phyloP scores from a whole-genome alignment of 2,113 vertebrate species.

The Ceratotherium simum region DNA sequence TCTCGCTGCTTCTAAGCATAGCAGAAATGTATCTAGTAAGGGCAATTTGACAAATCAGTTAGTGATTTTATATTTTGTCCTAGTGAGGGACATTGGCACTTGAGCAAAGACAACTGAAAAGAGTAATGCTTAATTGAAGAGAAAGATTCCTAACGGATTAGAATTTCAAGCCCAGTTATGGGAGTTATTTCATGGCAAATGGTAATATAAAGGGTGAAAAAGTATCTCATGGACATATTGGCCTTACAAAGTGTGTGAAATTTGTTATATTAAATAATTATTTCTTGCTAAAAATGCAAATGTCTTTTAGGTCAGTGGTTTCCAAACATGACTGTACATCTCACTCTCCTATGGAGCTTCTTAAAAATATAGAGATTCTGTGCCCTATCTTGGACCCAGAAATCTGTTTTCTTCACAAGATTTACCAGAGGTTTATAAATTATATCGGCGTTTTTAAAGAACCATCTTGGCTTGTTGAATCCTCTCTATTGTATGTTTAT shows the following conservation, averaged over 20 bases:
- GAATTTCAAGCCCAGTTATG: not conserved
- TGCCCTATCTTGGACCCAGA: not conserved
- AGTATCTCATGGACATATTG: not conserved
- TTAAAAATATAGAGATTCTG: not conserved
- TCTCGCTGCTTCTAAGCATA: not conserved
- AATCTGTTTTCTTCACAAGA: conserved; percentile 31
- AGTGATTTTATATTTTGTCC: not conserved
- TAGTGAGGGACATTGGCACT: not conserved
- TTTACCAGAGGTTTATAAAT: not conserved
- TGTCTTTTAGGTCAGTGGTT: not conserved
- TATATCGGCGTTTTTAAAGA: not conserved
- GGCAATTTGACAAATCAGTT: not conserved
- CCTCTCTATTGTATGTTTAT: not conserved
- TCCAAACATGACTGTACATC: not conserved
- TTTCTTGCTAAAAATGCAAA: not conserved
- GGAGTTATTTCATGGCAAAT: not conserved
- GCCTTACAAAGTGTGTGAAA: not conserved
- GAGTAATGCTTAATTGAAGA: not conserved
- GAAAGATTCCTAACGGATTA: not conserved
- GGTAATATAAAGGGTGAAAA: not conserved
- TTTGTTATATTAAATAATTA: not conserved
- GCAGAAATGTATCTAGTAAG: not conserved
- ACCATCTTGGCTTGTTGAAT: not conserved
- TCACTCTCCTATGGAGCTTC: not conserved
- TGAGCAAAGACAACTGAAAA: not conserved